Percentiles rank a stretch among this genome's conserved stretches.
phyloP scores from a whole-genome alignment of 1,140 invertebrate genomes.

The Dryas iulia region DNA sequence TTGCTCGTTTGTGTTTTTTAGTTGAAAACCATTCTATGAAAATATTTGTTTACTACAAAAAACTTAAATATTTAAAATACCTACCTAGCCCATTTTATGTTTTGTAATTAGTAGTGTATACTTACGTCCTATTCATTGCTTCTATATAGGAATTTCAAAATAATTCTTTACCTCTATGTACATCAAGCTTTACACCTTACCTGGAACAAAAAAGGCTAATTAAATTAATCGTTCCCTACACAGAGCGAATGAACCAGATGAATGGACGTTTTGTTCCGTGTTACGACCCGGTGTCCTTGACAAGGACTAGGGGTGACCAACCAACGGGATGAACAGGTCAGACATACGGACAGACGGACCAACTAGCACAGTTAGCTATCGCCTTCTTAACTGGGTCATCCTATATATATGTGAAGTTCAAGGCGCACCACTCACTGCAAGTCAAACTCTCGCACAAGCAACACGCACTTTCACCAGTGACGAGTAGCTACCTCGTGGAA shows the following conservation, averaged over 20 bases:
- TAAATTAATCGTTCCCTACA: background rate
- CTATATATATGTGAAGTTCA: constrained; percentile 79
- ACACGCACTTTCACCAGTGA: constrained; percentile 76
- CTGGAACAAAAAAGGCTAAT: constrained; percentile 23
- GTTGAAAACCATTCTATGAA: too few species aligned
- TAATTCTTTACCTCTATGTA: background rate
- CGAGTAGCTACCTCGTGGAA: constrained; percentile 57
- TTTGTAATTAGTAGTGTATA: too few species aligned
- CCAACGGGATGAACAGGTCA: constrained; percentile 69
- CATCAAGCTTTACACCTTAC: constrained; percentile 5
- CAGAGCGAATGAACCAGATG: background rate
- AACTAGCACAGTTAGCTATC: constrained; percentile 69
- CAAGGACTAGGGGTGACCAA: constrained; percentile 47
- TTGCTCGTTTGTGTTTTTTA: too few species aligned
- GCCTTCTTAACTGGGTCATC: constrained; percentile 71
- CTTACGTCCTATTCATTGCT: too few species aligned
- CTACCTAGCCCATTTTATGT: too few species aligned
- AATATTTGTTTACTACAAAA: too few species aligned
- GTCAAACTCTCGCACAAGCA: constrained; percentile 67
- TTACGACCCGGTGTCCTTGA: constrained; percentile 49
- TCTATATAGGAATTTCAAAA: too few species aligned
- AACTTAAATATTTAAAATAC: too few species aligned
- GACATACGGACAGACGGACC: constrained; percentile 52
- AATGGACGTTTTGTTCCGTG: background rate
- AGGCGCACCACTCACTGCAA: constrained; percentile 74